Percentiles rank a stretch among this genome's conserved stretches.
Evolutionary conservation across 2,797 vertebrate genomes (phyloP).

Genomic region (Amniataba percoides): DNA sequence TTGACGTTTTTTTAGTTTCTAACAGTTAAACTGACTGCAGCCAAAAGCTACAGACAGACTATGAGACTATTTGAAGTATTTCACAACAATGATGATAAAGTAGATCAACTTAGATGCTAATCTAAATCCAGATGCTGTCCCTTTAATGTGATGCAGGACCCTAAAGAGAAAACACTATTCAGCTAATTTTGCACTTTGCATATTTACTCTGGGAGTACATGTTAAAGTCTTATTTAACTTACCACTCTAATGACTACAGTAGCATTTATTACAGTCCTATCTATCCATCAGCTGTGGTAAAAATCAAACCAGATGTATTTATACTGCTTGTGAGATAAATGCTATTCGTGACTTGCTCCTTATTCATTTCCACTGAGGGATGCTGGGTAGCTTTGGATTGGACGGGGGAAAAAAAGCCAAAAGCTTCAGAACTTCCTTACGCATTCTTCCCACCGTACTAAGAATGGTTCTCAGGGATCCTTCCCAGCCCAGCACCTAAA

Average conservation of each 20-base stretch:
- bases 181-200: constrained; percentile 19
- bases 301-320: constrained; percentile 68
- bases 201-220: constrained; percentile 29
- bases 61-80: constrained; percentile 23
- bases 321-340: constrained; percentile 59
- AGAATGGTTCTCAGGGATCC: constrained; percentile 70
- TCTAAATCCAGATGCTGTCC: constrained; percentile 28
- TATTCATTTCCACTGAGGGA: constrained; percentile 63
- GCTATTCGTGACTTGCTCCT: constrained; percentile 63
- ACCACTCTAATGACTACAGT: constrained; percentile 51
- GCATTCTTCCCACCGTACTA: constrained; percentile 70
- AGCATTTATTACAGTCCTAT: constrained; percentile 49
- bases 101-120: constrained; percentile 21
- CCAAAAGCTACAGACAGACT: constrained; percentile 27
- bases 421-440: constrained; percentile 53
- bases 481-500: constrained; percentile 74
- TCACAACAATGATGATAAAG: constrained; percentile 30
- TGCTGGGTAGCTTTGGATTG: constrained; percentile 55
- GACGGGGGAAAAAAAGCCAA: constrained; percentile 40
- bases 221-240: constrained; percentile 40
- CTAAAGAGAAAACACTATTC: constrained; percentile 39
- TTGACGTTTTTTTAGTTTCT: constrained; percentile 26
- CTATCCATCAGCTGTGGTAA: constrained; percentile 66
- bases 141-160: constrained; percentile 4
- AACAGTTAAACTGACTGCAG: constrained; percentile 22